Conservation (phyloP, 2,113 vertebrate genomes). For the Nesoenas mayeri region DNA sequence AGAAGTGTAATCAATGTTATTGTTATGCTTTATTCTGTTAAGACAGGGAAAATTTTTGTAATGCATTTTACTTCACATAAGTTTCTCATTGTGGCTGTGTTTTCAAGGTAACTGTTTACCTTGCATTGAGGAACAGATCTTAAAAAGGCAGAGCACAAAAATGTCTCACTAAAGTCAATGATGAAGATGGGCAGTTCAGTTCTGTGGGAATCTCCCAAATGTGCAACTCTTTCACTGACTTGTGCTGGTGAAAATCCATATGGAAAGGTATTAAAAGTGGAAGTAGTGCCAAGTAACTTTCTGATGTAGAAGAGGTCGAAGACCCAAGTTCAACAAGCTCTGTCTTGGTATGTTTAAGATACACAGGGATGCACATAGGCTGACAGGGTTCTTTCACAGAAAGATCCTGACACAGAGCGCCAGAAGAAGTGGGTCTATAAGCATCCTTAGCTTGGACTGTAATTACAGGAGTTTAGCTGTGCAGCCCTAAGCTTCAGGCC, state of each 20-base stretch:
- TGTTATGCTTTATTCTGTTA: background rate
- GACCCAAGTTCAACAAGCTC: background rate
- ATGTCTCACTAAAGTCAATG: background rate
- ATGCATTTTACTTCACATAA: background rate
- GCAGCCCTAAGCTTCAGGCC: background rate
- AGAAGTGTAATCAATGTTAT: background rate
- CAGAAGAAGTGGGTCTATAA: accelerated
- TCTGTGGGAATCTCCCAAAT: background rate
- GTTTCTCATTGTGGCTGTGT: background rate
- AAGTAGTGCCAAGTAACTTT: background rate
- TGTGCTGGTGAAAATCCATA: background rate
- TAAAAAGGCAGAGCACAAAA: background rate
- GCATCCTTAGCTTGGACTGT: background rate
- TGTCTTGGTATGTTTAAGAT: background rate
- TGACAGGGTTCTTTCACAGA: background rate
- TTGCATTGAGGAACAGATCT: background rate
- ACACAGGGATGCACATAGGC: accelerated
- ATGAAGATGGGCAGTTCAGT: background rate
- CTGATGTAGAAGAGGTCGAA: background rate
- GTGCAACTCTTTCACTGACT: background rate
- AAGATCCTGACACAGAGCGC: background rate
- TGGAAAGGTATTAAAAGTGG: background rate
- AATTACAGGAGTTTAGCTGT: background rate
- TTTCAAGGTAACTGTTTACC: background rate
- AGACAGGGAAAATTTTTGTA: background rate